Evolutionary conservation across 2,113 vertebrate genomes (phyloP).

Genomic region (Enhydra lutris): DNA sequence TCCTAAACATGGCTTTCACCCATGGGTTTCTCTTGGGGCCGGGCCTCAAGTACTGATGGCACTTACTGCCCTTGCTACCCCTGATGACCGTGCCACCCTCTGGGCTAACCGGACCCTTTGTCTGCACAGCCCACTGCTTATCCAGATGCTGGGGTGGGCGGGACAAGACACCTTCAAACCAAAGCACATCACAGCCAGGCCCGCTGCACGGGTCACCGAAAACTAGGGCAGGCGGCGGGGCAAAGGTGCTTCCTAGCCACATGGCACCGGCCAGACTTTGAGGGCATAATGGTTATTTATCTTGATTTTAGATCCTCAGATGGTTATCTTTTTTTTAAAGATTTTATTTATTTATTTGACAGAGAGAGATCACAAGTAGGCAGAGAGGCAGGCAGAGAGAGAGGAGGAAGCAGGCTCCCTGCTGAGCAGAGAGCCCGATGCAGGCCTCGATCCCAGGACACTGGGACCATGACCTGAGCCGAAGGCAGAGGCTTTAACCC

Average conservation of each 20-base stretch:
- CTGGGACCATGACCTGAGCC: too few species aligned
- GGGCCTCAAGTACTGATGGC: accelerated
- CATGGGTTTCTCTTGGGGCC: background rate
- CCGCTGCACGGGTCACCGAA: accelerated
- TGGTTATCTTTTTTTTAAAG: too few species aligned
- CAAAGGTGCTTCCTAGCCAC: background rate
- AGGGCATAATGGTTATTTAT: background rate
- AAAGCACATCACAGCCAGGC: background rate
- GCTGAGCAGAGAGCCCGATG: too few species aligned
- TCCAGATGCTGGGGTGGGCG: background rate
- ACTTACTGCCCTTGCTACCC: background rate
- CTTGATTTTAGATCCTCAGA: background rate
- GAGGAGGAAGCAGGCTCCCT: too few species aligned
- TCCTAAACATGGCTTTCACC: background rate
- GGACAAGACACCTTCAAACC: background rate
- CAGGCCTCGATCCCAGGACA: too few species aligned
- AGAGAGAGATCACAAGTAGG: too few species aligned
- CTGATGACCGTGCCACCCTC: too few species aligned
- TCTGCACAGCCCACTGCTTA: background rate
- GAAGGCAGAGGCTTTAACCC: too few species aligned
- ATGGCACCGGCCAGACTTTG: background rate
- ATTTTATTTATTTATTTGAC: too few species aligned
- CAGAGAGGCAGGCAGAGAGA: too few species aligned
- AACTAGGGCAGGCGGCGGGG: background rate
- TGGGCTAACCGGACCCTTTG: background rate